Base-by-base conservation (phyloP, 2,888 invertebrate genomes). In the Drosophila austrosaltans region DNA sequence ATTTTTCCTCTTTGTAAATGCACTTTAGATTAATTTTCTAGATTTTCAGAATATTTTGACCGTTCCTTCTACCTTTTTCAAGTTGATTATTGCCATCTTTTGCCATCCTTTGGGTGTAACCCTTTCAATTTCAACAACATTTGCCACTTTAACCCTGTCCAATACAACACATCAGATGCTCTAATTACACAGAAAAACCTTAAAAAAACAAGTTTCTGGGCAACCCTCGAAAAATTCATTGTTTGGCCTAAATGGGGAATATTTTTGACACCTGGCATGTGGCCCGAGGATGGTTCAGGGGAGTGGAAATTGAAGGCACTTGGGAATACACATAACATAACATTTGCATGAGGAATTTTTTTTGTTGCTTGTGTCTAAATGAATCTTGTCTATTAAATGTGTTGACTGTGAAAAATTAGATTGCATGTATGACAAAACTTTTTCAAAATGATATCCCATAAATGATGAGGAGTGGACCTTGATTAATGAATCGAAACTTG, bases 341-440 rank as follows among this genome's bases (percentile, higher is more conserved):
- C 40, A 53, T 53, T 57, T 20, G 36, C 36, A 36, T 36, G 36
- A 8, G 8, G 2, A 36, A 36, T 62, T 60, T 44, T 44, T 42
- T 53, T 56, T 36, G 48, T 30, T 56, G 61, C 54, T 78, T 65
- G 68, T 66, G 56, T 66, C 72, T 62, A 66, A 73, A 76, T 73
- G 56, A 66, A 67, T 72, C 69, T 42, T 56, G 63, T 62, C 48
- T 70, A 70, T 69, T 60, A 30, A 53, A 71, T 69, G 82, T 86
- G 87, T 80, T 83, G 83, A 84, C 84, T 80, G 72, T 81, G 67
- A 85, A 74, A 81, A 87, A 87, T 81, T 72, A 69, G 69, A 72
- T 85, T 81, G 85, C 85, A 84, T 87, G 85, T 85, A 76, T 75
- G 79, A 77, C 76, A 77, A 75, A 79, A 76, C 83, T 86, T 83